Evolutionary conservation across 2,797 vertebrate species (phyloP).

Genomic region (Notamacropus eugenii): DNA sequence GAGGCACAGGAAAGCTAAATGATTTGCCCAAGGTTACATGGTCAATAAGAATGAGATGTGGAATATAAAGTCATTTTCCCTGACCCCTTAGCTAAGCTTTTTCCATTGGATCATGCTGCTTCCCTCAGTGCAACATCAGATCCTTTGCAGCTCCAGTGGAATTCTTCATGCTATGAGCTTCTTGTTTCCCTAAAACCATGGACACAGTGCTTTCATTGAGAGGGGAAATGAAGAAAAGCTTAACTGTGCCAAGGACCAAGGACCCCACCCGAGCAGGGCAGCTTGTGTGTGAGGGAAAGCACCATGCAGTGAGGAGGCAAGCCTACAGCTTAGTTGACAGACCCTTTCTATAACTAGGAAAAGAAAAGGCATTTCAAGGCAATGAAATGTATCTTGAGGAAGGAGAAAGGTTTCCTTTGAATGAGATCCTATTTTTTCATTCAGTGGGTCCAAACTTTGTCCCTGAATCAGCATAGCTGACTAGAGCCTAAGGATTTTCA

Average conservation of each 20-base stretch:
- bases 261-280: background rate
- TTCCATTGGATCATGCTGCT: background rate
- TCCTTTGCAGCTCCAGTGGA: constrained; percentile 64
- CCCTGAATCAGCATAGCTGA: background rate
- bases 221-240: constrained; percentile 54
- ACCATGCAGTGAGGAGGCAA: constrained; percentile 11
- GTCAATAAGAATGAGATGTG: background rate
- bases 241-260: constrained; percentile 14
- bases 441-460: background rate
- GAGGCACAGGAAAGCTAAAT: background rate
- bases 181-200: constrained; percentile 59
- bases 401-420: background rate
- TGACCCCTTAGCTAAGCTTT: background rate
- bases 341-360: background rate
- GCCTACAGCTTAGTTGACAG: constrained; percentile 13
- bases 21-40: background rate
- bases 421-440: background rate
- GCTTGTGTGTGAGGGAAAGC: background rate
- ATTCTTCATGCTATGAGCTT: constrained; percentile 62
- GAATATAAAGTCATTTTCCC: background rate
- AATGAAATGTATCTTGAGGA: background rate
- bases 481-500: constrained; percentile 7
- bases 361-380: background rate
- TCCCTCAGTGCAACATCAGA: constrained; percentile 58
- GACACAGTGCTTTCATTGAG: constrained; percentile 61